Percentiles rank a stretch among this genome's conserved stretches.
phyloP scores from a whole-genome alignment of 2,888 invertebrate species.

The Patella depressa region DNA sequence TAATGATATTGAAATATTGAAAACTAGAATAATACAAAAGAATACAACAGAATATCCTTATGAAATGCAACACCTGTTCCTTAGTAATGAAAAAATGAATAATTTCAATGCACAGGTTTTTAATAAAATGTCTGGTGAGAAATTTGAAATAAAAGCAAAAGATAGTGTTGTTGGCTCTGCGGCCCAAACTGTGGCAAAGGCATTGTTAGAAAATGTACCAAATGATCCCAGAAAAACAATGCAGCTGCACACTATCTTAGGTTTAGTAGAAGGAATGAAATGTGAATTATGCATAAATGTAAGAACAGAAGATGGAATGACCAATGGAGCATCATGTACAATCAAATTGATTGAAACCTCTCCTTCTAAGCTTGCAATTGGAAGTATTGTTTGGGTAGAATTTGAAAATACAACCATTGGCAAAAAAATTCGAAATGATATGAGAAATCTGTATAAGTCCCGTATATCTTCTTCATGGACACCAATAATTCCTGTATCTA shows the following conservation, averaged over 20 bases:
- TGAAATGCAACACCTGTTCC: constrained; percentile 32
- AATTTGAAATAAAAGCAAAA: constrained; percentile 25
- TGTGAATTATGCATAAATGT: constrained; percentile 38
- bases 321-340: constrained; percentile 41
- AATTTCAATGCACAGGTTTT: constrained; percentile 24
- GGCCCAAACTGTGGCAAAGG: constrained; percentile 20
- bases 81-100: constrained; percentile 35
- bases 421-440: constrained; percentile 14
- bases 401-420: constrained; percentile 23
- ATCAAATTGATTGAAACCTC: constrained; percentile 24
- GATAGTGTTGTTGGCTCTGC: constrained; percentile 31
- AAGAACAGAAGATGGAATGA: constrained; percentile 39
- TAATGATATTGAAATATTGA: constrained; percentile 33
- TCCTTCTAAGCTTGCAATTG: constrained; percentile 15
- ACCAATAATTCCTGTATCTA: constrained; percentile 20
- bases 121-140: constrained; percentile 13
- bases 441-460: constrained; percentile 19
- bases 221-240: constrained; percentile 20
- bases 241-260: constrained; percentile 25
- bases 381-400: constrained; percentile 26
- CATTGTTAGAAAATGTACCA: constrained; percentile 21
- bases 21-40: constrained; percentile 16
- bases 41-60: constrained; percentile 24
- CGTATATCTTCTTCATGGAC: constrained; percentile 25
- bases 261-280: constrained; percentile 23